Percentiles rank a stretch among this genome's conserved stretches.
Conservation (phyloP, 2,113 vertebrate species). For the Calonectris borealis region DNA sequence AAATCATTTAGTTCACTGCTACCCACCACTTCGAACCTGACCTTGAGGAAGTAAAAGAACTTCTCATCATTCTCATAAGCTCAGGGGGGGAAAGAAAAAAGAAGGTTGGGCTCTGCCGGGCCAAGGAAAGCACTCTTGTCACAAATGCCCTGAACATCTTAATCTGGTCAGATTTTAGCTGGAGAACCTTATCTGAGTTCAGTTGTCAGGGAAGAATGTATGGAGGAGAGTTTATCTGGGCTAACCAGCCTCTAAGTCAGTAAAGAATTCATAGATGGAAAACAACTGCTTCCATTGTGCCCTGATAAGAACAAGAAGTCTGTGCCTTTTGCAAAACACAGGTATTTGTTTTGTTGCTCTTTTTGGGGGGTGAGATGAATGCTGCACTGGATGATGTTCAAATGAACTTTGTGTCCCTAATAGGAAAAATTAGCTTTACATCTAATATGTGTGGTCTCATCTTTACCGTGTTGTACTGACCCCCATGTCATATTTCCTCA, state of each 20-base stretch:
- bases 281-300: background rate
- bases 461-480: background rate
- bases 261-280: slow-evolving; percentile 3
- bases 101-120: background rate
- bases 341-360: background rate
- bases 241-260: slow-evolving; percentile 22
- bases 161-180: slow-evolving; percentile 9
- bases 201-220: slow-evolving; percentile 25
- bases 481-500: background rate
- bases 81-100: background rate
- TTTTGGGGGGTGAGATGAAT: background rate
- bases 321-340: background rate
- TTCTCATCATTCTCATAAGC: background rate
- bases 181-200: slow-evolving; percentile 23
- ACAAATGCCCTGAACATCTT: background rate
- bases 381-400: background rate
- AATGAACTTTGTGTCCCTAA: background rate
- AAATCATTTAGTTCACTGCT: background rate
- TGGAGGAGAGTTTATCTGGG: slow-evolving; percentile 29
- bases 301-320: background rate
- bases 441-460: background rate
- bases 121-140: background rate
- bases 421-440: background rate
- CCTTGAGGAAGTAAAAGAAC: slow-evolving; percentile 26
- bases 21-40: background rate